phyloP scores from a whole-genome alignment of 2,797 vertebrate genomes.

The Clarias platycephalus region DNA sequence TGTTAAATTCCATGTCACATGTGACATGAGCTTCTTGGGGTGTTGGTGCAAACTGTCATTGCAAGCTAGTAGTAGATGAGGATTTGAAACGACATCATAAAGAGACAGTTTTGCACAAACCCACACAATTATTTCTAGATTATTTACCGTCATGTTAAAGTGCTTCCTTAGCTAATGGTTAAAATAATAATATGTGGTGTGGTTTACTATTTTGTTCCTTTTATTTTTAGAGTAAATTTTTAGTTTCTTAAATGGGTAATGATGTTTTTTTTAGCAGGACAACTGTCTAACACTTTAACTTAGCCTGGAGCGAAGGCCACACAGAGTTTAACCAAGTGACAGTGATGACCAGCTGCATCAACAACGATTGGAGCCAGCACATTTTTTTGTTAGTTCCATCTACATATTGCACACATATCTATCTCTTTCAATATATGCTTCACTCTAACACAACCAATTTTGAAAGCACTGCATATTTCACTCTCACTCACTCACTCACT shows the following conservation, averaged over 20 bases:
- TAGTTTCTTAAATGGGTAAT: not conserved
- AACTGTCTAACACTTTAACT: conserved; percentile 14
- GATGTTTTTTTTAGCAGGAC: conserved; percentile 27
- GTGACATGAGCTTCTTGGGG: not conserved
- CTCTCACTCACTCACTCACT: too few species aligned
- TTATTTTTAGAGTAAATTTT: not conserved
- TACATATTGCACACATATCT: not conserved
- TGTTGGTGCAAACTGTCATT: not conserved
- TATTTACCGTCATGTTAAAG: not conserved
- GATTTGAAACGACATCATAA: not conserved
- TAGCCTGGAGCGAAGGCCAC: conserved; percentile 17
- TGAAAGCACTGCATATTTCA: not conserved
- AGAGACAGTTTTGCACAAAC: not conserved
- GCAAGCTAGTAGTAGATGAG: not conserved
- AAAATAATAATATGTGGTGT: not conserved
- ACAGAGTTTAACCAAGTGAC: conserved; percentile 34
- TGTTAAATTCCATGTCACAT: not conserved
- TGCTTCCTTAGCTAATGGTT: not conserved
- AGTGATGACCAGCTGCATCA: conserved; percentile 46
- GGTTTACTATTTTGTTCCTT: not conserved
- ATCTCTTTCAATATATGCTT: not conserved
- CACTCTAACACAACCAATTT: not conserved
- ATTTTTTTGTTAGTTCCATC: not conserved
- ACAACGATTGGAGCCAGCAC: not conserved
- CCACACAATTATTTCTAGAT: not conserved